Evolutionary conservation across 2,113 vertebrate genomes (phyloP), one percentile per base, ranked within the genome.

Genomic region (Psilopogon haemacephalus): DNA sequence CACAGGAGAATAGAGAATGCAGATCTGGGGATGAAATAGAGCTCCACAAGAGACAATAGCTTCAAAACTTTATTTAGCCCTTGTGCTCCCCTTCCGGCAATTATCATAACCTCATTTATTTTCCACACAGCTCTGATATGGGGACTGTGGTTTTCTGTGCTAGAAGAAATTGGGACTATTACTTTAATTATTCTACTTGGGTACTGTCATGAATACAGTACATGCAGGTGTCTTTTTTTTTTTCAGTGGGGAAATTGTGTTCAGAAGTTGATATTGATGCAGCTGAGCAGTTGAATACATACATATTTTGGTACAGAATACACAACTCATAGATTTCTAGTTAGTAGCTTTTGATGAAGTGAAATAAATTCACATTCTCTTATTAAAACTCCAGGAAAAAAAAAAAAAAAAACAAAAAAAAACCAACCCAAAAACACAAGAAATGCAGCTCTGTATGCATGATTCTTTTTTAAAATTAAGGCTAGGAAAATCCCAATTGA

Each of bases 401-500:
- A 91, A 50, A 50, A 12, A 19, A 21, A 91, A 82, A 84, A 46
- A 46, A 46, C 6, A 46, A 15, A 91, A 79, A 84, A 46, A 46
- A 91, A 82, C 87, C 9, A 44, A 44, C 42, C 16, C 42, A 15
- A 50, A 40, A 44, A 44, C 42, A 44, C 42, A 15, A 50, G 59
- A 89, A 91, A 82, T 92, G n/a, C 87, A 90, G 33, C 75, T 91
- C 69, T 82, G 24, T 76, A 27, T 92, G 84, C 78, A 78, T 93
- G 84, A 90, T 80, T 89, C 78, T 89, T 95, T 90, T 94, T 81
- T 35, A 76, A 95, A 89, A 92, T 83, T 81, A 93, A 89, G 74
- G 67, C 44, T 94, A 89, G 88, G 94, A 93, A 96, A 95, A 88
- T 95, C 87, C 94, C 94, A 81, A 56, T 73, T 93, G 89, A 93